These are phyloP conservation scores for Andrena fulva DNA, from an alignment of 2,888 invertebrate genomes.

Conservation along the genomic window DNA sequence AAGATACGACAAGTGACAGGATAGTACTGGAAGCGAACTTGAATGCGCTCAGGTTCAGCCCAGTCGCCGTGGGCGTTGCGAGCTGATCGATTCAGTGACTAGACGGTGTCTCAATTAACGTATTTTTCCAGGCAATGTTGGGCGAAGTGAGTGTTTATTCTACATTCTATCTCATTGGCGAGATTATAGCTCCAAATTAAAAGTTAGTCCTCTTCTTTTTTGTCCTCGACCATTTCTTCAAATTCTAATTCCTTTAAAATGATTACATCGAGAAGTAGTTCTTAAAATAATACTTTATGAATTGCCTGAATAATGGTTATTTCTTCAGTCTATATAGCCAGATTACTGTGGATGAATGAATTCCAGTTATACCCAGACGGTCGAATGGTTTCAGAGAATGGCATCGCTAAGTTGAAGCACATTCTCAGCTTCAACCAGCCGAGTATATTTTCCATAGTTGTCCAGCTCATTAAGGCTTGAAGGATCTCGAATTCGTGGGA, in stretches of 20 bases:
- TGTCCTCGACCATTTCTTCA: not conserved
- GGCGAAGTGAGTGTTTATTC: not conserved
- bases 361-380: not conserved
- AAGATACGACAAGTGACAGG: not conserved
- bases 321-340: not conserved
- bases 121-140: not conserved
- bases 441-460: slow-evolving; percentile 27
- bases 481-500: slow-evolving; percentile 46
- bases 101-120: not conserved
- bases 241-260: not conserved
- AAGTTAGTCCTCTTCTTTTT: not conserved
- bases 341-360: slow-evolving; percentile 8
- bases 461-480: slow-evolving; percentile 48
- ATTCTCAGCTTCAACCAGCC: not conserved
- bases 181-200: not conserved
- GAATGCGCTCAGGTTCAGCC: not conserved
- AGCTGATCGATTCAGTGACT: not conserved
- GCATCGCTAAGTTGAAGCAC: slow-evolving; percentile 21
- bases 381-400: slow-evolving; percentile 8
- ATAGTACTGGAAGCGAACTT: not conserved
- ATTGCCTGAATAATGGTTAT: not conserved
- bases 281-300: not conserved
- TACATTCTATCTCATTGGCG: not conserved
- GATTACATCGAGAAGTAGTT: not conserved
- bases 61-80: not conserved